Evolutionary conservation across 2,888 invertebrate species (phyloP).

Genomic region (Oscheius sp.): DNA sequence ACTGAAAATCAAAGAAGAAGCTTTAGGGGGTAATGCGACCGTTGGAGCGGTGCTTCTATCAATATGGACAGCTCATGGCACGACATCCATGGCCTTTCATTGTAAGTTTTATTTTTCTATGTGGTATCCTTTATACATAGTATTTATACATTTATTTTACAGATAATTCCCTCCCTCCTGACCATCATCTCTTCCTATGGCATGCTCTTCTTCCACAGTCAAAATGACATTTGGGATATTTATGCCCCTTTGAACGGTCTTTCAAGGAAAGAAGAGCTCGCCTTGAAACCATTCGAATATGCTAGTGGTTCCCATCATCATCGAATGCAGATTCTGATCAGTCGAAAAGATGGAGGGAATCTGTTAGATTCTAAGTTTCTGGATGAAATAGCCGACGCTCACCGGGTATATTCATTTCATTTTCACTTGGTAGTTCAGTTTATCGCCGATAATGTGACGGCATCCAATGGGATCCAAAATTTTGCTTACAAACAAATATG

Average conservation of each 20-base stretch:
- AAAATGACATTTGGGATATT: constrained; percentile 70
- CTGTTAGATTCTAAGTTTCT: constrained; percentile 51
- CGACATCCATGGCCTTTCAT: constrained; percentile 65
- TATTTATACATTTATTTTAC: constrained; percentile 27
- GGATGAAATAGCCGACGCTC: constrained; percentile 53
- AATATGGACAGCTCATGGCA: constrained; percentile 61
- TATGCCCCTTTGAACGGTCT: constrained; percentile 65
- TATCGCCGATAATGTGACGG: constrained; percentile 52
- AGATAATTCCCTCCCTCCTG: constrained; percentile 60
- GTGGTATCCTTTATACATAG: neutral
- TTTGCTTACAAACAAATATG: constrained; percentile 60
- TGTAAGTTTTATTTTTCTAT: constrained; percentile 42
- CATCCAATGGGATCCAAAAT: constrained; percentile 34
- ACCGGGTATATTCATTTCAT: constrained; percentile 34
- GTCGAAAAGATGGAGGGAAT: constrained; percentile 60
- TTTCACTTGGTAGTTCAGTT: constrained; percentile 38
- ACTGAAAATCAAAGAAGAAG: neutral
- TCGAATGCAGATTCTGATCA: constrained; percentile 65
- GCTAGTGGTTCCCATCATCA: constrained; percentile 65
- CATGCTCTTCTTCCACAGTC: constrained; percentile 58
- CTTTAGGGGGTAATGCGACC: constrained; percentile 52
- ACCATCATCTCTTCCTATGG: constrained; percentile 64
- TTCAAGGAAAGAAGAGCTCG: constrained; percentile 62
- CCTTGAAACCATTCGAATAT: constrained; percentile 60
- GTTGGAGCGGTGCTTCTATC: constrained; percentile 60